Conservation (phyloP, 2,113 vertebrate species). For the Thunnus maccoyii region DNA sequence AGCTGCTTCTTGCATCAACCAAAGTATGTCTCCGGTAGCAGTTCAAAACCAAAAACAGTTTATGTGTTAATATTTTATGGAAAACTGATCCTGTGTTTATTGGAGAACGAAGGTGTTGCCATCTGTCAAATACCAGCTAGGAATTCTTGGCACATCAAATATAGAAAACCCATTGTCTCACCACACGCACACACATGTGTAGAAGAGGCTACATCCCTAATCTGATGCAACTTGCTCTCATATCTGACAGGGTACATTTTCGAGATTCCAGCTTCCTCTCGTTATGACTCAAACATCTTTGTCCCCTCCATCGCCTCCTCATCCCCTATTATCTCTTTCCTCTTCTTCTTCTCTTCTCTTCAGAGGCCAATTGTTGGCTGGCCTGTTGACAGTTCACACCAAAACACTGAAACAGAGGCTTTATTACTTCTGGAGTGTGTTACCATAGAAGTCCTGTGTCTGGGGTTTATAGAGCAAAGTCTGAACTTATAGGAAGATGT, state of each 20-base stretch:
- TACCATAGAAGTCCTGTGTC: not conserved
- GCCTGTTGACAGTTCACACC: constrained; percentile 37
- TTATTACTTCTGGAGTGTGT: constrained; percentile 44
- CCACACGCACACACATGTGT: not conserved
- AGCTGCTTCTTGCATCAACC: not conserved
- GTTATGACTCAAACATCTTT: constrained; percentile 32
- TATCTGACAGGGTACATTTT: constrained; percentile 46
- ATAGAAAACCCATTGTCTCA: not conserved
- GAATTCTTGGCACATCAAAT: constrained; percentile 10
- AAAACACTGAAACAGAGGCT: constrained; percentile 32
- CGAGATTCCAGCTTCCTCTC: constrained; percentile 50
- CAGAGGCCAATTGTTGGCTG: constrained; percentile 46
- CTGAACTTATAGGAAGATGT: too few relatives aligned
- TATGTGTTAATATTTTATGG: too few relatives aligned
- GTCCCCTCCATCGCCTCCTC: not conserved
- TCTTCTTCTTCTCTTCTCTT: constrained; percentile 11
- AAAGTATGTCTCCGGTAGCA: not conserved
- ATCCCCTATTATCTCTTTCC: not conserved
- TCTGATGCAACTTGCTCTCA: constrained; percentile 24
- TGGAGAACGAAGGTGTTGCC: not conserved
- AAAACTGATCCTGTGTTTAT: not conserved
- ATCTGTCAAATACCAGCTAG: constrained; percentile 1
- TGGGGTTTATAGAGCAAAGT: too few relatives aligned
- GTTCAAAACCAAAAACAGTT: not conserved
- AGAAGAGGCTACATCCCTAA: constrained; percentile 8